Evolutionary conservation across 2,113 vertebrate species (phyloP), one percentile per base, ranked within the genome.

Genomic region (Periophthalmus modestus): DNA sequence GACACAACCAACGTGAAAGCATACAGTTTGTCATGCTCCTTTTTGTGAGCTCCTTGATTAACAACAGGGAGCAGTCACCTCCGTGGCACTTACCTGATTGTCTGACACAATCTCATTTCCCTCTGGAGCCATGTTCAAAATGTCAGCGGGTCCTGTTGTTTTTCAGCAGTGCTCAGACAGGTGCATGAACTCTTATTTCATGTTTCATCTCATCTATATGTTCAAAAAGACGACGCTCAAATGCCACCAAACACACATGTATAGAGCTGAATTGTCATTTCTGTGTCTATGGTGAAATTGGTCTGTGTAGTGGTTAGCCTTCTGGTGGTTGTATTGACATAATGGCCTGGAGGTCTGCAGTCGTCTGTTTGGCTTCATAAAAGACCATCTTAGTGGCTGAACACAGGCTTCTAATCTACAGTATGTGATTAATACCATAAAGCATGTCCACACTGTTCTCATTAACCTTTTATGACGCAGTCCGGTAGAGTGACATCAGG

Each of bases 81-180:
- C 78, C 10, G 50, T 80, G 82, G 73, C 81, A 76, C 71, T 76
- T 75, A 76, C 68, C 72, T 82, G 73, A 89, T 82, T 82, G 77
- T 76, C 73, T 87, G 68, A 89, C 80, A 75, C 73, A 43, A 76
- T 86, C 82, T 90, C 83, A 86, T 90, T 87, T 88, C 86, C 86
- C 77, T 58, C 78, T 66, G 43, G 79, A 74, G 68, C 77, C 71
- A 73, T 87, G 68, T 81, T 80, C 67, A 39, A 87, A 89, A 86
- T 84, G 80, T 90, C 86, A 88, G 43, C 72, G 59, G 24, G 63
- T 33, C 69, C 79, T 54, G 72, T 69, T 36, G 36, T 39, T 33
- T 68, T 65, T 63, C 34, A 36, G 34, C 62, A 21, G 34, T 52
- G 36, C 10, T 47, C 24, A 19, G n/a, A 16, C 69, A 69, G 73